Base-by-base conservation (phyloP, 2,888 invertebrate genomes). In the Drosophila tanythrix region DNA sequence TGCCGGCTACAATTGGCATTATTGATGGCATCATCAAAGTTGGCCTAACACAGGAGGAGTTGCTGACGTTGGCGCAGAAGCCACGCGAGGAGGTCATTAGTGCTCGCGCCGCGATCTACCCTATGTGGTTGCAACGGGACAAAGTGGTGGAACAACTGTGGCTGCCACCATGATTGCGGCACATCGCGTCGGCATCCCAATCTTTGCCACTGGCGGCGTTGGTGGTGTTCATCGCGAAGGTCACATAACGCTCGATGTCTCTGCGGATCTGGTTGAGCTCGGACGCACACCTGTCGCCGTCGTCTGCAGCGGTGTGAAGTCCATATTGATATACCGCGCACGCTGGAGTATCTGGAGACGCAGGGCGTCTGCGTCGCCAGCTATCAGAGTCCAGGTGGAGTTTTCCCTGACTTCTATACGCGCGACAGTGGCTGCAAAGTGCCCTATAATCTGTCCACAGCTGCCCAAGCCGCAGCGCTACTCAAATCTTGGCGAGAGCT, bases 321-420 rank as follows among this genome's bases (percentile, higher is more conserved):
- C 99, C 27, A 99, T 99, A 85, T 94, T 99, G 68, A 99, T 92
- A 98, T 99, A 83, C 96, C 96, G 5, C 96, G 96, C 91, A 99
- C 99, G 0, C 94, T 99, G 55, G 99, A 99, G 92, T 99, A 96
- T 92, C 94, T 99, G 94, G 99, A 99, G 94, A 99, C 99, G 0
- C 96, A 98, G 92, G 99, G 99, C 0, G 98, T 99, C 1, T 97
- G 97, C 84, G 98, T 99, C 0, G 96, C 96, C 40, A 95, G 96
- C 0, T 96, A 95, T 79, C 96, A 97, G 0, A 93, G 94, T n/a
- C 93, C 94, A 0, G 93, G 93, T 0, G 93, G 93, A 33, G 95
- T 95, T 18, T 99, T 99, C 93, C 99, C 99, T 1, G 98, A 98
- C 48, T 99, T 99, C 94, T 99, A 98, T 93, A 96, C 97, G 1